Evolutionary conservation across 2,797 vertebrate genomes (phyloP).

Genomic region (Eulemur rubriventer): DNA sequence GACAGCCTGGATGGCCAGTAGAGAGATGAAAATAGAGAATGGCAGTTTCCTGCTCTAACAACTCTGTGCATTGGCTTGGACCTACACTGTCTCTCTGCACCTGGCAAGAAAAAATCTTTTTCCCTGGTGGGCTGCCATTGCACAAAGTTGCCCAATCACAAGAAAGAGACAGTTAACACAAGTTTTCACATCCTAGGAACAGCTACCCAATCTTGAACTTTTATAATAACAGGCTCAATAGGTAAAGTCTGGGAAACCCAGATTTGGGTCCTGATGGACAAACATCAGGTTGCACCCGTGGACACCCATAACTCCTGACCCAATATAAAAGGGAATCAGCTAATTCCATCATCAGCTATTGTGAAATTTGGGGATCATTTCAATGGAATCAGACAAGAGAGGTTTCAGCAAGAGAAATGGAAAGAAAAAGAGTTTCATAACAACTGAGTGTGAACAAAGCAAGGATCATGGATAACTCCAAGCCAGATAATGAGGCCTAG

Average conservation of each 20-base stretch:
- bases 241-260: neutral
- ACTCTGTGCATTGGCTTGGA: neutral
- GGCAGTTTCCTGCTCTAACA: neutral
- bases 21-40: neutral
- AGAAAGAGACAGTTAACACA: neutral
- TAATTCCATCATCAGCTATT: neutral
- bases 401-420: neutral
- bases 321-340: neutral
- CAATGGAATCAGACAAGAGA: neutral
- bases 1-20: neutral
- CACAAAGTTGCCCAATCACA: neutral
- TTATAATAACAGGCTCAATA: neutral
- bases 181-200: neutral
- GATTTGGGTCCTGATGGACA: neutral
- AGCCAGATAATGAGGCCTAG: neutral
- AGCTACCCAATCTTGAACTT: neutral
- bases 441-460: neutral
- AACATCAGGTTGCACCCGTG: neutral
- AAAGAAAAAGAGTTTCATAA: neutral
- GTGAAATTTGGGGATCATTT: neutral
- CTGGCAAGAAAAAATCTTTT: neutral
- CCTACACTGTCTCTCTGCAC: neutral
- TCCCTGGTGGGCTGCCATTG: neutral
- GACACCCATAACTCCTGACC: neutral
- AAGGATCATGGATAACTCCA: neutral